Conservation (phyloP, 2,113 vertebrate species). For the Machaerirhynchus nigripectus region DNA sequence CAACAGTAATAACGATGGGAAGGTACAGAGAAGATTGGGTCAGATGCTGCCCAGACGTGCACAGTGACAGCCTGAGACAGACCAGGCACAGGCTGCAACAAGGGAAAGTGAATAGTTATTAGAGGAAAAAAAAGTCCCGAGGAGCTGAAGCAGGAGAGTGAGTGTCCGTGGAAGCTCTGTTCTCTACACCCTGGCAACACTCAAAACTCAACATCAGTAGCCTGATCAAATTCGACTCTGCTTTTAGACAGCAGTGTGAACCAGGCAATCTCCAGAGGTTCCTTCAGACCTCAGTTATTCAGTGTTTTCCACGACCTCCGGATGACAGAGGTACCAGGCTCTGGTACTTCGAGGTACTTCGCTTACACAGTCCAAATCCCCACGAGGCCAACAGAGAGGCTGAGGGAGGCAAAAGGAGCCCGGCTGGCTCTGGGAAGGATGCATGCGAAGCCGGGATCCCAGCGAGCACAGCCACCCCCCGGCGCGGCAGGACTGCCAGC, state of each 20-base stretch:
- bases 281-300: not conserved
- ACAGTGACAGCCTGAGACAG: not conserved
- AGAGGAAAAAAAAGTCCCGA: rapidly evolving
- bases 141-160: not conserved
- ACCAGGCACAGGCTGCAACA: not conserved
- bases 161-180: not conserved
- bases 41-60: not conserved
- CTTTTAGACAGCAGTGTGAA: not conserved
- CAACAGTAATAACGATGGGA: not conserved
- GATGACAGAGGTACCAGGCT: not conserved
- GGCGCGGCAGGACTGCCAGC: not conserved
- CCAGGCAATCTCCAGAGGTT: not conserved
- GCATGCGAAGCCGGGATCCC: not conserved
- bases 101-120: not conserved
- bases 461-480: not conserved
- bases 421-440: not conserved
- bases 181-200: not conserved
- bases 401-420: not conserved
- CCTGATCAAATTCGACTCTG: not conserved
- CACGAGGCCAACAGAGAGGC: too few species aligned
- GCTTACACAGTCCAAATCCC: rapidly evolving
- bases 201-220: not conserved
- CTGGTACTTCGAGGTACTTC: not conserved
- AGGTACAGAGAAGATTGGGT: not conserved
- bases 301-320: not conserved